Percentiles rank a stretch among this genome's conserved stretches.
phyloP scores from a whole-genome alignment of 2,113 vertebrate genomes.

The Hyaena hyaena region DNA sequence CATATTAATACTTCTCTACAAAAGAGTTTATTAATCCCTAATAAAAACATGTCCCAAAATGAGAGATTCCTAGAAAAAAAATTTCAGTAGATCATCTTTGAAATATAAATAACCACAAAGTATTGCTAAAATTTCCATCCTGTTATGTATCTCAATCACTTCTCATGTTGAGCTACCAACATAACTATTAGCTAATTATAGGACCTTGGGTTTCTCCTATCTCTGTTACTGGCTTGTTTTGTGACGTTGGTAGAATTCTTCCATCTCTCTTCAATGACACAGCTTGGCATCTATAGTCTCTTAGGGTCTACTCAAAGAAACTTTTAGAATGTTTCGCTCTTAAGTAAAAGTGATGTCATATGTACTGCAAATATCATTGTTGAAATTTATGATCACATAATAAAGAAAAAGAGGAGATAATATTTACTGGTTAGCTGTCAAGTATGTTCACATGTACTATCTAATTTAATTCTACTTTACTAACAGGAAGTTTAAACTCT shows the following conservation, averaged over 20 bases:
- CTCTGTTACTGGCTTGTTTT: conserved; percentile 20
- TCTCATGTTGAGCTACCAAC: conserved; percentile 25
- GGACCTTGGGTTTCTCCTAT: conserved; percentile 52
- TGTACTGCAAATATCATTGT: not conserved
- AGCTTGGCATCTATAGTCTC: not conserved
- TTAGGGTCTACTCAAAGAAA: not conserved
- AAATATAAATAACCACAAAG: not conserved
- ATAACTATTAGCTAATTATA: conserved; percentile 63
- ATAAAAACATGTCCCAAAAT: not conserved
- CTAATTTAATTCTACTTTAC: not conserved
- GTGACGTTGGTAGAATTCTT: conserved; percentile 47
- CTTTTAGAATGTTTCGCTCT: conserved; percentile 2
- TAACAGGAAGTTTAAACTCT: not conserved
- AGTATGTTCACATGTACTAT: conserved; percentile 13
- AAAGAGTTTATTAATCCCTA: not conserved
- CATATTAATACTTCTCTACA: not conserved
- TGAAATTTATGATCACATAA: conserved; percentile 20
- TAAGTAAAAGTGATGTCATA: not conserved
- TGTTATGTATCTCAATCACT: conserved; percentile 50
- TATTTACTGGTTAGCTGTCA: not conserved
- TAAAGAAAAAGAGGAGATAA: not conserved
- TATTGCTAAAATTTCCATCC: not conserved
- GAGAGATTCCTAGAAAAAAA: not conserved
- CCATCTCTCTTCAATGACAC: not conserved
- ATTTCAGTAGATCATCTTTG: not conserved